Evolutionary conservation across 2,888 invertebrate species (phyloP), one percentile per base, ranked within the genome.

Genomic region (Oasisia sp.): DNA sequence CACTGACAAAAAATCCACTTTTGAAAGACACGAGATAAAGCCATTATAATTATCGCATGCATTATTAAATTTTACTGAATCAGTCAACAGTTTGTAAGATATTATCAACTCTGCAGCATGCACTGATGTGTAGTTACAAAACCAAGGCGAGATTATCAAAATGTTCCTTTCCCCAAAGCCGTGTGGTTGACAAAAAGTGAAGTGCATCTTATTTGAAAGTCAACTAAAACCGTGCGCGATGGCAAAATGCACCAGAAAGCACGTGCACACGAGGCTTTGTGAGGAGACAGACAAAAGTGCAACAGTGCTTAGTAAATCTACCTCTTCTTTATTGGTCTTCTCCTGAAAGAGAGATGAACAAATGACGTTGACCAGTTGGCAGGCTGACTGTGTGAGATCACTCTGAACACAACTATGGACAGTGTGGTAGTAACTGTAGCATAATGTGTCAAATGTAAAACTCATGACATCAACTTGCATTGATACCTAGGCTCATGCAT

Each of bases 301-400:
- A 74, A 74, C n/a, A 74, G 74, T 89, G 38, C 45, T 32, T 89
- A 56, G 89, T 19, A 45, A 89, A 92, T 92, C 50, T 90, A 92
- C 93, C 93, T 93, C 93, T 32, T 93, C 93, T 91, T 92, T 93
- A 93, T 91, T 93, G 89, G 92, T 93, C 89, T 92, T 93, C n/a
- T 91, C 91, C 93, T 93, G 93, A 58, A 92, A 92, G 50, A 58
- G 45, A 92, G 32, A 32, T 32, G 45, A 45, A 91, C 91, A 50
- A 91, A 91, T 89, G 89, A n/a, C 56, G 89, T 38, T 45, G 92
- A 89, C 32, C n/a, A 38, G 74, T 27, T 74, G 74, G 74, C 27
- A 19, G 3, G 2, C 19, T 27, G 19, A 19, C 27, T 19, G 27
- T 74, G 74, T 27, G 19, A n/a, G 74, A 27, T 74, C 74, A 74